These are phyloP conservation scores for Porites lobata DNA, from an alignment of 92 coral and sea anemone species.

Conservation along the genomic window DNA sequence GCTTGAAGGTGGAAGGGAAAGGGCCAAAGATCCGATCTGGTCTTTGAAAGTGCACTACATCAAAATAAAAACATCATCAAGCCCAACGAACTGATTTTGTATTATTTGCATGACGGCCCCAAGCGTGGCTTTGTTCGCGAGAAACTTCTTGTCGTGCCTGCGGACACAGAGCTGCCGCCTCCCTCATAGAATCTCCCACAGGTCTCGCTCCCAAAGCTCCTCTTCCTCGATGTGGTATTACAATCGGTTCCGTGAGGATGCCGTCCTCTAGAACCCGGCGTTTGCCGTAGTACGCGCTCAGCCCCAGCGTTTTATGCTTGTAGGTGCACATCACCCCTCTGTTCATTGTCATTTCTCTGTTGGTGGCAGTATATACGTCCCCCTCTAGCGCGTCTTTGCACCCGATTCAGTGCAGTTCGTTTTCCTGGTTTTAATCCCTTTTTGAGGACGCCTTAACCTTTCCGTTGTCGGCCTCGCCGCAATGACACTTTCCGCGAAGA, in stretches of 20 bases:
- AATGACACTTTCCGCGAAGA: not conserved
- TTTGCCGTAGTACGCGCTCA: not conserved
- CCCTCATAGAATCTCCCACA: not conserved
- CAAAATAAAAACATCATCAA: not conserved
- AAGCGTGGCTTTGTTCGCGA: not conserved
- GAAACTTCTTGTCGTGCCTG: not conserved
- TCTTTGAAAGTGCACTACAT: not conserved
- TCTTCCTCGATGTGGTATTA: not conserved
- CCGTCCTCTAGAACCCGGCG: not conserved
- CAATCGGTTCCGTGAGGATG: slow-evolving; percentile 28
- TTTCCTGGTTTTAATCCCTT: not conserved
- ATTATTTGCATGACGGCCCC: not conserved
- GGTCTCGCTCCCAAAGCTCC: not conserved
- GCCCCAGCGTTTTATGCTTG: not conserved
- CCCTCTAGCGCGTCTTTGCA: not conserved
- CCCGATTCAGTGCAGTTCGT: slow-evolving; percentile 10
- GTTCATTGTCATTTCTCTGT: slow-evolving; percentile 32
- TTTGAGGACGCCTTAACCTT: not conserved
- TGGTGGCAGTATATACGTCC: slow-evolving; percentile 18
- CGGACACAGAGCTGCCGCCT: not conserved
- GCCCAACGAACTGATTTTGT: not conserved
- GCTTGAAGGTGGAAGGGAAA: not conserved
- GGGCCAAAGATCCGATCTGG: not conserved
- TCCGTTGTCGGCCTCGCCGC: not conserved
- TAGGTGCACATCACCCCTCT: slow-evolving; percentile 19